Conservation (phyloP, 2,888 invertebrate species). For the Melipona beecheii region DNA sequence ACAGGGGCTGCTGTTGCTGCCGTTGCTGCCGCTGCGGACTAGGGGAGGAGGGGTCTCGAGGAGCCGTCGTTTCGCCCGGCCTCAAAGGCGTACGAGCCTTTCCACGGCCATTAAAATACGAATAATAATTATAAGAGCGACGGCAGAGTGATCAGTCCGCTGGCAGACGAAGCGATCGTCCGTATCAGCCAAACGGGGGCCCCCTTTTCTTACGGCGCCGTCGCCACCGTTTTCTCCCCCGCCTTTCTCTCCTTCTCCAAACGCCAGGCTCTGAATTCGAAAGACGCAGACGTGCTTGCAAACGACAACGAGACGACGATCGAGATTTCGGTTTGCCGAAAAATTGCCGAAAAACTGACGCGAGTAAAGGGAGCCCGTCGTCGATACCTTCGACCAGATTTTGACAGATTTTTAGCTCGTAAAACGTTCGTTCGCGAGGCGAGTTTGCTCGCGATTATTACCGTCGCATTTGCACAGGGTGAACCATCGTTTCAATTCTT, state of each 20-base stretch:
- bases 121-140: conserved; percentile 84
- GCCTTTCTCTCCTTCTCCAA: conserved; percentile 28
- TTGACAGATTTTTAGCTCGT: conserved; percentile 60
- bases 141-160: conserved; percentile 82
- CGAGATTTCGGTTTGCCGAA: too few species aligned
- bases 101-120: conserved; percentile 83
- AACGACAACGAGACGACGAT: background rate
- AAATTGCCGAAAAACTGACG: background rate
- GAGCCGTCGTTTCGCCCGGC: conserved; percentile 74
- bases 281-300: background rate
- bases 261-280: conserved; percentile 46
- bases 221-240: conserved; percentile 1
- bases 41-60: conserved; percentile 71
- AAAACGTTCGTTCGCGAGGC: conserved; percentile 48
- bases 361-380: background rate
- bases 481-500: background rate
- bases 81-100: conserved; percentile 79
- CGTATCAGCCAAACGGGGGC: conserved; percentile 74
- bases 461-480: conserved; percentile 29
- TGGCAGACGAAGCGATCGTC: conserved; percentile 79
- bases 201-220: conserved; percentile 19
- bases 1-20: conserved; percentile 66
- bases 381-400: conserved; percentile 49
- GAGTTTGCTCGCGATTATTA: conserved; percentile 47
- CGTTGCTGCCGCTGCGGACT: conserved; percentile 40